A percentile compares a stretch with the other conserved stretches of the same genome.
Conservation (phyloP, 2,888 invertebrate genomes). For the Agrochola macilenta region DNA sequence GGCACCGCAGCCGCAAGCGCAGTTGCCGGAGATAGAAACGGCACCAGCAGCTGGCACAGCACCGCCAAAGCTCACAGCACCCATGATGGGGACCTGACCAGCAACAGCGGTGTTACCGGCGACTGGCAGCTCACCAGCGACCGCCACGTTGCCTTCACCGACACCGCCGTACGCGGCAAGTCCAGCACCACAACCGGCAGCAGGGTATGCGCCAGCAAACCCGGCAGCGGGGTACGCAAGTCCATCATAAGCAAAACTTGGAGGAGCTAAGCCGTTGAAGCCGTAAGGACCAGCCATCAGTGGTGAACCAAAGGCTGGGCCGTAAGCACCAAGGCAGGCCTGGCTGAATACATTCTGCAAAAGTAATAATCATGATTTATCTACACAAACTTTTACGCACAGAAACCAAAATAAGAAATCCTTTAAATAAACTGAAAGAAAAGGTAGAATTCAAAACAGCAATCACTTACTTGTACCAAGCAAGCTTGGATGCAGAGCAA, state of each 20-base stretch:
- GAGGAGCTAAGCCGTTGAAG: not conserved
- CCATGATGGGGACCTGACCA: constrained; percentile 41
- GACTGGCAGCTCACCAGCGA: constrained; percentile 62
- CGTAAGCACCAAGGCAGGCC: constrained; percentile 16
- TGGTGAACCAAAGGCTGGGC: constrained; percentile 9
- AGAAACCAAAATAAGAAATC: no score
- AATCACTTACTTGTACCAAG: constrained; percentile 52
- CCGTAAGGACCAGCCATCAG: constrained; percentile 3
- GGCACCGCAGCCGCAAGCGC: constrained; percentile 48
- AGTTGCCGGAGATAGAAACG: constrained; percentile 58
- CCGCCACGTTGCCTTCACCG: constrained; percentile 69
- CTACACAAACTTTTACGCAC: no score
- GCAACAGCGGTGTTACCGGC: constrained; percentile 55
- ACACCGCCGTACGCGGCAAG: constrained; percentile 49
- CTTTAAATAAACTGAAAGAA: no score
- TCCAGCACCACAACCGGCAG: constrained; percentile 9
- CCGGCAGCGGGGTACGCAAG: not conserved
- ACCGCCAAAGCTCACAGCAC: constrained; percentile 56
- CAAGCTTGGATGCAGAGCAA: constrained; percentile 59
- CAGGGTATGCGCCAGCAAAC: not conserved
- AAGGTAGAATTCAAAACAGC: no score
- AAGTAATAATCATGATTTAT: no score
- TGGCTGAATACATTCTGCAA: constrained; percentile 25
- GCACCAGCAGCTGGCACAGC: constrained; percentile 60
- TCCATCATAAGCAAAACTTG: constrained; percentile 20